phyloP scores from a whole-genome alignment of 1,140 invertebrate genomes.

The Chrysoperla carnea region DNA sequence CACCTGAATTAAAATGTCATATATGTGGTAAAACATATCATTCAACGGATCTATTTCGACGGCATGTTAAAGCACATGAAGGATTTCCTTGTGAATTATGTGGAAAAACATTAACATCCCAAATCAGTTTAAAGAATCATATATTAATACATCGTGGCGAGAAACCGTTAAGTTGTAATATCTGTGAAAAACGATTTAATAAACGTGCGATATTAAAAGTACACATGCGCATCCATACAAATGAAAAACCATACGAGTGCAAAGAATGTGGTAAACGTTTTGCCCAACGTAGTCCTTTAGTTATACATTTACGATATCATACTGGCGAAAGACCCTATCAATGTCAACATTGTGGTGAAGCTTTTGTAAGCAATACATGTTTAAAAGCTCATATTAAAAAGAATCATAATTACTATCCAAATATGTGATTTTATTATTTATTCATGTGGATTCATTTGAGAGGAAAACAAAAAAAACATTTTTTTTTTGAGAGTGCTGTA shows the following conservation, averaged over 20 bases:
- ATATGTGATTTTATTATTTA: no score
- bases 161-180: conserved; percentile 9
- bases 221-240: conserved; percentile 3
- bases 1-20: conserved; percentile 1
- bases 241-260: conserved; percentile 7
- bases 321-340: conserved; percentile 37
- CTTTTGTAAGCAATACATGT: conserved; percentile 27
- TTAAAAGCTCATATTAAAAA: conserved; percentile 4
- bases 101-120: conserved; percentile 22
- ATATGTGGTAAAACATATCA: conserved; percentile 9
- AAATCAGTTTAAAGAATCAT: conserved; percentile 20
- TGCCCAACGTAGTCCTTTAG: conserved; percentile 16
- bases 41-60: conserved; percentile 7
- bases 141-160: conserved; percentile 12
- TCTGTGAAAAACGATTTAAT: conserved; percentile 14
- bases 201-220: conserved; percentile 6
- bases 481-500: no score
- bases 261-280: conserved; percentile 15
- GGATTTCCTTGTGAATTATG: conserved; percentile 24
- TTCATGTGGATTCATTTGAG: no score
- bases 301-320: conserved; percentile 30
- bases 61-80: not conserved
- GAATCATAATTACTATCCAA: not conserved
- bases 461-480: no score
- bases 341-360: conserved; percentile 22